Evolutionary conservation across 1,140 invertebrate genomes (phyloP), one percentile per base, ranked within the genome.

Genomic region (Aphelenchoides besseyi): DNA sequence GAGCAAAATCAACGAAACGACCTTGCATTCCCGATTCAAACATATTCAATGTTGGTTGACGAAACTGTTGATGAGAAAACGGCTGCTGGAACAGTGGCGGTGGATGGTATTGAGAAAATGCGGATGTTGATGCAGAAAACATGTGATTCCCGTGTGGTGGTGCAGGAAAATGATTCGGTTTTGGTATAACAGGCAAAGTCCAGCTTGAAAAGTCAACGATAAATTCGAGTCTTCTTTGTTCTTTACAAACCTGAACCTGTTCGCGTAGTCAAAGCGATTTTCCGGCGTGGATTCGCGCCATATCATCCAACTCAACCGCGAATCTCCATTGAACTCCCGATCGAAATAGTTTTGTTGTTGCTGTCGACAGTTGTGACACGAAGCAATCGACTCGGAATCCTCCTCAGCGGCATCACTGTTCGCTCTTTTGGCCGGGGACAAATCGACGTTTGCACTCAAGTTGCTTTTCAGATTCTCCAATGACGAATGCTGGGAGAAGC

Each of bases 281-380:
- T 77, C 75, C 12, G 70, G 63, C 29, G 61, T 78, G 18, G 64
- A 67, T 18, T 77, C 75, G 33, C 76, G 36, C 62, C 74, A 76
- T 26, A 71, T 62, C 63, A 79, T 76, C 75, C 75, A 77, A 33
- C 73, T 61, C 67, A 75, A 63, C 73, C 64, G 70, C 26, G n/a
- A 33, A 8, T 36, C 28, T 18, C 29, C 48, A 29, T 37, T 8
- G 12, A 29, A 35, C 26, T 71, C 68, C 33, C 32, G 32, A 35
- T 66, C 63, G 30, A 66, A 66, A 33, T 61, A 75, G 9, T 33
- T 32, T 61, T 1, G 73, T 2, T 37, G 62, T 32, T 74, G 23
- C 41, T 74, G 75, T 57, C 69, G 3, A 35, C 69, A 70, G 12
- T 70, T 70, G 12, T 70, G 63, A 32, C 69, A 70, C 18, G 62